phyloP scores from a whole-genome alignment of 2,113 vertebrate genomes.

The Felis catus region F.catus_Fca126_mat1.0 CM031413.1:37164001-37164500 shows the following conservation, averaged over 20 bases:
- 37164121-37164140: not conserved
- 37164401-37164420: slow-evolving; percentile 14
- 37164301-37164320: not conserved
- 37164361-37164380: not conserved
- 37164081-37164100: not conserved
- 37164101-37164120: not conserved
- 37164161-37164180: not conserved
- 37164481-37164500: slow-evolving; percentile 61
- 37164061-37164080: not conserved
- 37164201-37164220: not conserved
- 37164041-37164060: not conserved
- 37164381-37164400: not conserved
- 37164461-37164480: slow-evolving; percentile 11
- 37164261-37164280: not conserved
- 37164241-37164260: not conserved
- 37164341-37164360: not conserved
- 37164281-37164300: not conserved
- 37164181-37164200: not conserved
- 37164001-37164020: not conserved
- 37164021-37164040: not conserved
- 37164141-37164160: not conserved
- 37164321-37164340: not conserved
- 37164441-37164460: slow-evolving; percentile 64
- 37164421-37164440: slow-evolving; percentile 27
- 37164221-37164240: not conserved